Conservation (phyloP, 2,797 vertebrate genomes). For the Numenius phaeopus region DNA sequence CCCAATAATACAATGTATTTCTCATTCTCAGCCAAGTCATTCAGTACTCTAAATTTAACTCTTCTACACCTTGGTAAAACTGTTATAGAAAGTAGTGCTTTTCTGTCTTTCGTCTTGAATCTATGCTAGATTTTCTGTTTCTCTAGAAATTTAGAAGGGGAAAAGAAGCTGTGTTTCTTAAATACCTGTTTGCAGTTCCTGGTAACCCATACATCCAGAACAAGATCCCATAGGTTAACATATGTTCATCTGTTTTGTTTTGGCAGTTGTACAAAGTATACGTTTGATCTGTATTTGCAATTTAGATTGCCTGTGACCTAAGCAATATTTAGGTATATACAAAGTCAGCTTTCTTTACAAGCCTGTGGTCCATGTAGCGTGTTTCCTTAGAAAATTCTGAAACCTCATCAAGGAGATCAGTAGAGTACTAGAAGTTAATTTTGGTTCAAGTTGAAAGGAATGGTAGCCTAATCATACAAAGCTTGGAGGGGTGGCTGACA, state of each 20-base stretch:
- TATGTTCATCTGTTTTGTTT: neutral
- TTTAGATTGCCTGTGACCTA: neutral
- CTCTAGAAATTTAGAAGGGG: neutral
- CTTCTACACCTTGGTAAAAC: neutral
- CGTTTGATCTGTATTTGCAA: neutral
- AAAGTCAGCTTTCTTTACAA: neutral
- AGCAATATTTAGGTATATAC: neutral
- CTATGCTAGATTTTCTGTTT: neutral
- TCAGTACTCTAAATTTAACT: neutral
- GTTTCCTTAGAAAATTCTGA: neutral
- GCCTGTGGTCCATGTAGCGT: neutral
- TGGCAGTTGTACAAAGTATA: neutral
- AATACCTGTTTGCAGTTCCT: neutral
- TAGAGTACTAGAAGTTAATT: neutral
- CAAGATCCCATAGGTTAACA: neutral
- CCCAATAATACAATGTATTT: neutral
- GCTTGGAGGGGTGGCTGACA: too few species aligned
- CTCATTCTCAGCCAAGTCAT: neutral
- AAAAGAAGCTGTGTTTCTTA: neutral
- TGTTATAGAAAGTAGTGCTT: neutral
- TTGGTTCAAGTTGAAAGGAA: neutral
- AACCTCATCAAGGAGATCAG: neutral
- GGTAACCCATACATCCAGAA: neutral
- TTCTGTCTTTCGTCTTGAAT: neutral
- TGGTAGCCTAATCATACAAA: neutral